A percentile compares a stretch with the other conserved stretches of the same genome.
phyloP scores from a whole-genome alignment of 2,888 invertebrate species.

The Criorhina ranunculi region DNA sequence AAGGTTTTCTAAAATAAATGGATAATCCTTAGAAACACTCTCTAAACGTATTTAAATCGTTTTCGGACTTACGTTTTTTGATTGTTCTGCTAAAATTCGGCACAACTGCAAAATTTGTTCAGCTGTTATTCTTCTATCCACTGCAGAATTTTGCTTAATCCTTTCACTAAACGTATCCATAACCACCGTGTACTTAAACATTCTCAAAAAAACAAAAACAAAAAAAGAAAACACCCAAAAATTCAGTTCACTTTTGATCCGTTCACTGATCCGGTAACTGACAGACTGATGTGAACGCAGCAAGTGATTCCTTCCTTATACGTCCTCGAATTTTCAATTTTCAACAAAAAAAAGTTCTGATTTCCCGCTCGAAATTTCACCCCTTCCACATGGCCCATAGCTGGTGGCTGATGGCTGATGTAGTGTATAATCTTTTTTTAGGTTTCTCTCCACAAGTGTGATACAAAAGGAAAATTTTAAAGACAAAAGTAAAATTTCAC shows the following conservation, averaged over 20 bases:
- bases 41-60: no score
- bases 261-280: conserved; percentile 67
- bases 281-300: conserved; percentile 66
- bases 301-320: conserved; percentile 75
- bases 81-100: conserved; percentile 82
- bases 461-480: conserved; percentile 62
- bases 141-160: conserved; percentile 29
- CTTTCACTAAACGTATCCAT: conserved; percentile 67
- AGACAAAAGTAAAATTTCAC: conserved; percentile 54
- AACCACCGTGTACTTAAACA: conserved; percentile 64
- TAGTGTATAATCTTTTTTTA: conserved; percentile 70
- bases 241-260: conserved; percentile 27
- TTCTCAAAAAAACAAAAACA: conserved; percentile 3
- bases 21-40: not conserved
- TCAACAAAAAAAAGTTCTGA: conserved; percentile 36
- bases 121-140: conserved; percentile 79
- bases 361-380: conserved; percentile 75
- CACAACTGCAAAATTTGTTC: conserved; percentile 81
- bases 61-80: conserved; percentile 78
- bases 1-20: conserved; percentile 47
- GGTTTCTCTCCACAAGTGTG: conserved; percentile 67
- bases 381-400: conserved; percentile 67
- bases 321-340: conserved; percentile 70
- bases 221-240: not conserved
- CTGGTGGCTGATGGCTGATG: not conserved